Percentiles rank a stretch among this genome's conserved stretches.
These are phyloP conservation scores for Drosophila insularis DNA, from an alignment of 1,140 invertebrate species.

Conservation along the genomic window DNA sequence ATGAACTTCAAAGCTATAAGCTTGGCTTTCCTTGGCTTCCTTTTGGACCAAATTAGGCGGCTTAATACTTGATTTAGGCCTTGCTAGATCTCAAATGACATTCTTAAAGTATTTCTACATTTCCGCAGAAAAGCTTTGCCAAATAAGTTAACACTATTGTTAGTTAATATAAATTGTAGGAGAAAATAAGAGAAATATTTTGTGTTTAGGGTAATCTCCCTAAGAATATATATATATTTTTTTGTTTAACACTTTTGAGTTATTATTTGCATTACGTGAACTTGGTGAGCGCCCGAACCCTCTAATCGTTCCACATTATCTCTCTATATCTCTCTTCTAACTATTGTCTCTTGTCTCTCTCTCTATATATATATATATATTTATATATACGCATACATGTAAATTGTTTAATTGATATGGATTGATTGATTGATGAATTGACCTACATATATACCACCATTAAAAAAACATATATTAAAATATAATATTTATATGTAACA, in stretches of 20 bases:
- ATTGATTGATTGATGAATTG: conserved; percentile 63
- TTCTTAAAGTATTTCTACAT: no score
- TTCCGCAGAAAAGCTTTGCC: no score
- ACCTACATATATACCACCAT: conserved; percentile 43
- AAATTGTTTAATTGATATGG: conserved; percentile 62
- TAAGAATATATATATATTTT: not conserved
- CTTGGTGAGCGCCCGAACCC: conserved; percentile 66
- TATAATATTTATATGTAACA: conserved; percentile 17
- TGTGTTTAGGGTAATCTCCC: not conserved
- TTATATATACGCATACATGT: conserved; percentile 49
- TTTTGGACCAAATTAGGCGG: no score
- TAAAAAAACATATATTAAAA: conserved; percentile 61
- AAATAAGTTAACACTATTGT: no score
- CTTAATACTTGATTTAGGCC: no score
- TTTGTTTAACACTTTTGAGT: conserved; percentile 30
- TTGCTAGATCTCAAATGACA: no score
- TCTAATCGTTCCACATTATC: conserved; percentile 56
- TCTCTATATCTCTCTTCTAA: conserved; percentile 46
- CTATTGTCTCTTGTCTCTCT: conserved; percentile 51
- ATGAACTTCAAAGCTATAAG: no score
- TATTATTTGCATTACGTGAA: conserved; percentile 63
- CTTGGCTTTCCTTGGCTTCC: no score
- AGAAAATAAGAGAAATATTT: not conserved
- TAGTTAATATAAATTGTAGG: not conserved
- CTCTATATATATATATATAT: conserved; percentile 48